Percentiles rank a stretch among this genome's conserved stretches.
Conservation (phyloP, 2,888 invertebrate species). For the Cryptops parisi region DNA sequence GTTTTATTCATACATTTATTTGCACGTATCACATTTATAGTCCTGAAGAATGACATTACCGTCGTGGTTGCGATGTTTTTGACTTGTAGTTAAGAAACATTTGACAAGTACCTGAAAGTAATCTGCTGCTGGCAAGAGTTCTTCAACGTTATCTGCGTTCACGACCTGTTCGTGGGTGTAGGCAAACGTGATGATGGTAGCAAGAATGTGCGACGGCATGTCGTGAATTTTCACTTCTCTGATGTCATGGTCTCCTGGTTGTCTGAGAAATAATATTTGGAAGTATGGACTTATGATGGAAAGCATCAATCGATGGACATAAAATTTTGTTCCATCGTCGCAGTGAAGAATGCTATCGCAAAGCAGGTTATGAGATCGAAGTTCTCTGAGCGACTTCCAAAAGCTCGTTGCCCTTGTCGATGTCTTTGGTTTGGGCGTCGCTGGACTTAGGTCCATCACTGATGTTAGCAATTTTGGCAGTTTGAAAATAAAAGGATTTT, state of each 20-base stretch:
- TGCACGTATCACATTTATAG: too few species aligned
- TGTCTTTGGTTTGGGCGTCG: too few species aligned
- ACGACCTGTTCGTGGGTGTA: constrained; percentile 54
- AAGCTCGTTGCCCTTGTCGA: too few species aligned
- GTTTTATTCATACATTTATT: too few species aligned
- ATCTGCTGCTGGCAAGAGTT: constrained; percentile 52
- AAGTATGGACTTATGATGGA: constrained; percentile 60
- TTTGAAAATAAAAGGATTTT: too few species aligned
- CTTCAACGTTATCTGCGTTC: constrained; percentile 50
- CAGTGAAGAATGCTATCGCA: constrained; percentile 56
- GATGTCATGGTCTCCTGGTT: constrained; percentile 43
- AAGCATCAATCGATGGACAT: constrained; percentile 52
- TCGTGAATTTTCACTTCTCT: constrained; percentile 43
- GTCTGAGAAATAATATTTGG: constrained; percentile 53
- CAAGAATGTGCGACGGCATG: constrained; percentile 38
- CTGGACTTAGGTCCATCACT: too few species aligned
- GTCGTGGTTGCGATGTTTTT: too few species aligned
- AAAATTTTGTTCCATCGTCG: constrained; percentile 44
- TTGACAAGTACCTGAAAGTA: constrained; percentile 60
- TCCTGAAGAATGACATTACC: too few species aligned
- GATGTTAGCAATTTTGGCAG: too few species aligned
- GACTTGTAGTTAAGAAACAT: too few species aligned
- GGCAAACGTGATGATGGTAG: constrained; percentile 53
- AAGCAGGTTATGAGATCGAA: constrained; percentile 38
- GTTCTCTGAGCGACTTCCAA: constrained; percentile 27